Percentiles rank a stretch among this genome's conserved stretches.
Evolutionary conservation across 2,888 invertebrate species (phyloP).

Genomic region (Drosophila mimica): DNA sequence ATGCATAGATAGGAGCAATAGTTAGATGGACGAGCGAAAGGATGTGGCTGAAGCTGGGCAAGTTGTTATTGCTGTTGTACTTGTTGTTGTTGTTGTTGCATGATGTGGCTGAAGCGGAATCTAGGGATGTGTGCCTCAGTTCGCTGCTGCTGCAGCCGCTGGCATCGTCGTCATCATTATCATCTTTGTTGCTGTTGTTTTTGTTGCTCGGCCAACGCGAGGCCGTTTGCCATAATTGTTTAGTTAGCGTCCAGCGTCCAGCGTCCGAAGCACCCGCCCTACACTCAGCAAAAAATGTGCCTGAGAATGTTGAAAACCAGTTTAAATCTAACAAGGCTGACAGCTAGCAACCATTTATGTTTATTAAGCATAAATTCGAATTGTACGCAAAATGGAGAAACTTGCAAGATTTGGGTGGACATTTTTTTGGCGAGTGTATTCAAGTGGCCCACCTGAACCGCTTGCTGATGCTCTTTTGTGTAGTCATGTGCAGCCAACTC

Average conservation of each 20-base stretch:
- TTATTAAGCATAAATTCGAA: background rate
- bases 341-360: background rate
- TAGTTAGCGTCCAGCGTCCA: constrained; percentile 68
- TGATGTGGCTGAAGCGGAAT: constrained; percentile 2
- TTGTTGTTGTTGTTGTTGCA: constrained; percentile 6
- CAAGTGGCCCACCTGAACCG: constrained; percentile 74
- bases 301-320: background rate
- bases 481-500: constrained; percentile 74
- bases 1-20: constrained; percentile 77
- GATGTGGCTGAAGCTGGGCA: constrained; percentile 46
- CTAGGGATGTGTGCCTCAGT: constrained; percentile 12
- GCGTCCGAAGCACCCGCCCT: constrained; percentile 59
- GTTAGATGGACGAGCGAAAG: constrained; percentile 75
- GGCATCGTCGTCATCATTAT: constrained; percentile 17
- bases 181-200: constrained; percentile 17
- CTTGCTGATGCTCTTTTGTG: constrained; percentile 53
- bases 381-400: background rate
- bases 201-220: constrained; percentile 47
- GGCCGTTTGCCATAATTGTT: constrained; percentile 78
- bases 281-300: constrained; percentile 2
- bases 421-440: constrained; percentile 21
- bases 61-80: background rate
- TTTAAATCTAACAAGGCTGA: background rate
- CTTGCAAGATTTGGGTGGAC: background rate
- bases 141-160: constrained; percentile 8